phyloP scores from a whole-genome alignment of 2,888 invertebrate species.

The Plutella xylostella region DNA sequence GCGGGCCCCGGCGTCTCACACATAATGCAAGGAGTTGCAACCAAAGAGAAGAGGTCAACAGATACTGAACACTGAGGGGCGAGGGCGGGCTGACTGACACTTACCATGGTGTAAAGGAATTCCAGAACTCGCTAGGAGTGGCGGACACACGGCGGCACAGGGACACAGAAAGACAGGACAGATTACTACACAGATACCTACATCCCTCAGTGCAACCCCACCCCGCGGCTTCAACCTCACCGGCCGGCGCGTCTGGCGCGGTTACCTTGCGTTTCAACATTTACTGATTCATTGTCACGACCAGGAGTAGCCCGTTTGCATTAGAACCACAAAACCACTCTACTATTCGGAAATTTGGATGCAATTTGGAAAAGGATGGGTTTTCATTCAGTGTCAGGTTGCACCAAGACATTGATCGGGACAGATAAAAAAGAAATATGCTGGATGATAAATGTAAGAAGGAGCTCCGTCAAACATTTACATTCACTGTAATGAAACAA shows the following conservation, averaged over 20 bases:
- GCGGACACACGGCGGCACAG: slow-evolving; percentile 77
- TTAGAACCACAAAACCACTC: slow-evolving; percentile 63
- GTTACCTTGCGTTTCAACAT: slow-evolving; percentile 68
- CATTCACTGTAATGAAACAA: slow-evolving; percentile 42
- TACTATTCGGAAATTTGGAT: neutral
- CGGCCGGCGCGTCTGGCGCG: slow-evolving; percentile 61
- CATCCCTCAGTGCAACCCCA: slow-evolving; percentile 70
- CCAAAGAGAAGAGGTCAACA: slow-evolving; percentile 67
- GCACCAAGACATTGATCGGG: slow-evolving; percentile 38
- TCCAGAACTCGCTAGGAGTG: slow-evolving; percentile 96
- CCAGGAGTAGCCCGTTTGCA: slow-evolving; percentile 62
- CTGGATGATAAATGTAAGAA: slow-evolving; percentile 45
- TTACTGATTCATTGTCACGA: slow-evolving; percentile 36
- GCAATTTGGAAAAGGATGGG: slow-evolving; percentile 21
- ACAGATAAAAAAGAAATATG: slow-evolving; percentile 39
- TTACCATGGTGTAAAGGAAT: slow-evolving; percentile 98
- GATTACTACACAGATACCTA: slow-evolving; percentile 73
- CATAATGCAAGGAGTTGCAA: slow-evolving; percentile 68
- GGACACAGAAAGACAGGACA: slow-evolving; percentile 77
- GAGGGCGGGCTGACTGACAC: slow-evolving; percentile 79
- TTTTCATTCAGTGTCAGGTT: slow-evolving; percentile 26
- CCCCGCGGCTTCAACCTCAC: slow-evolving; percentile 58
- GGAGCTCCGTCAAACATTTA: slow-evolving; percentile 37
- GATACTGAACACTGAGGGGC: slow-evolving; percentile 70
- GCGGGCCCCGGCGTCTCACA: slow-evolving; percentile 55